Base-by-base conservation (phyloP, 1,140 invertebrate genomes). In the Eumeta japonica region DNA sequence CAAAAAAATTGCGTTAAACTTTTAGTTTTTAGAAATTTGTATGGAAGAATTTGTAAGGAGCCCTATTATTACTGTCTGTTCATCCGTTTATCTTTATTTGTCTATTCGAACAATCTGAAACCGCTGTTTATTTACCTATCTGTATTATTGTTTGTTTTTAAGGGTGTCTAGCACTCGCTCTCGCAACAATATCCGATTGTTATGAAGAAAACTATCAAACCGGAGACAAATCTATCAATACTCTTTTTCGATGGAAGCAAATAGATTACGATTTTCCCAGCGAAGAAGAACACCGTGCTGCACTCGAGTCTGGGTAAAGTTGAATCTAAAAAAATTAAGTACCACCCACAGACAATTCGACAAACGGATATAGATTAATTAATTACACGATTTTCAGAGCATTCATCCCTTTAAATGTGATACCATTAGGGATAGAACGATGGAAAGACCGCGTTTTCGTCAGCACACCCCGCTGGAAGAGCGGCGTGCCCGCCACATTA, bases 381-480 rank as follows among this genome's bases (percentile, higher is more conserved):
- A n/a, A n/a, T n/a, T n/a, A n/a, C n/a, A n/a, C n/a, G n/a, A n/a
- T n/a, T 64, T 62, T 11, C 48, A 81, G 79, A 0, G 70, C 80
- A n/a, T 90, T 83, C 41, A 79, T 85, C 3, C 81, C 82, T 3
- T 75, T 81, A 40, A 89, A 88, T 54, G 86, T 83, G 49, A 64
- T 90, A 32, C 86, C 87, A 0, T 57, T 90, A 16, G 88, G 87
- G 4, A 58, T 90, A 2, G 87, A 88, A 45, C 54, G 84, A 10
- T 82, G 81, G 75, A 71, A 73, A 12, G 75, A 85, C 33, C 79
- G 81, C 20, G 58, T 88, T 2, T 89, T 88, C 47, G 62, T 89
- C 0, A 84, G 83, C 18, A 77, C 87, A 15, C 86, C 81, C 48
- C 90, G 83, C 55, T 97, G 81, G 94, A 97, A 84, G 74, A 83